Percentiles rank a stretch among this genome's conserved stretches.
These are phyloP conservation scores for Chaetogeoica ovagalla DNA, from an alignment of 2,888 invertebrate species.

Conservation along the genomic window DNA sequence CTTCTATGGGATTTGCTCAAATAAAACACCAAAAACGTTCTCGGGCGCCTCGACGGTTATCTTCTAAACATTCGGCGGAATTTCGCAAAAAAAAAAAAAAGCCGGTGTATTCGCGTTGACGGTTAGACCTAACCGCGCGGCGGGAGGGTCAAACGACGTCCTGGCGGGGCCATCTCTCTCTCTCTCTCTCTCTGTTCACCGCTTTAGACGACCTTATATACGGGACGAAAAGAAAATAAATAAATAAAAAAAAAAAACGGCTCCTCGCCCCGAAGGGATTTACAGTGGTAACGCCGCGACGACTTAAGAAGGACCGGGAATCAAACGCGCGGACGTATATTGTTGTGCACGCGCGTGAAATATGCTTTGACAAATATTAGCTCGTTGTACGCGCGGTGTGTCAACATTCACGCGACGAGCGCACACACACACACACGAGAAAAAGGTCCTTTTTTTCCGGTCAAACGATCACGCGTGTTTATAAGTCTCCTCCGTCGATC, in stretches of 20 bases:
- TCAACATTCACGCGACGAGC: constrained; percentile 16
- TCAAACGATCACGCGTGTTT: constrained; percentile 45
- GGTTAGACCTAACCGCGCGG: background rate
- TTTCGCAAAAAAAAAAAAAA: background rate
- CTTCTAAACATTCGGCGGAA: background rate
- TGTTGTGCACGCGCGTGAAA: constrained; percentile 43
- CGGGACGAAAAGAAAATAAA: too few relatives aligned
- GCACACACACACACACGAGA: background rate
- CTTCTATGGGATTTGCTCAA: constrained; percentile 6
- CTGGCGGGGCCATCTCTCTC: background rate
- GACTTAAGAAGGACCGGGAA: constrained; percentile 14
- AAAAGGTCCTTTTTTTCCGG: constrained; percentile 40
- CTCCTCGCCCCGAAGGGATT: constrained; percentile 5
- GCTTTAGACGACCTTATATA: background rate
- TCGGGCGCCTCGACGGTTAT: background rate
- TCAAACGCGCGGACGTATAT: background rate
- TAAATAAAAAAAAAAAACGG: background rate
- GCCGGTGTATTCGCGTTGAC: background rate
- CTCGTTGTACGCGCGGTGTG: constrained; percentile 23
- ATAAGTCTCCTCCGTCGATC: constrained; percentile 36
- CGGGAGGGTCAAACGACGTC: constrained; percentile 39
- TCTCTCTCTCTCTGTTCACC: too few relatives aligned
- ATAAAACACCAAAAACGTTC: background rate
- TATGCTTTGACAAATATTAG: constrained; percentile 52
- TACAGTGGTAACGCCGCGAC: constrained; percentile 15